Conservation (phyloP, 2,888 invertebrate genomes). For the Drosophila helvetica region DNA sequence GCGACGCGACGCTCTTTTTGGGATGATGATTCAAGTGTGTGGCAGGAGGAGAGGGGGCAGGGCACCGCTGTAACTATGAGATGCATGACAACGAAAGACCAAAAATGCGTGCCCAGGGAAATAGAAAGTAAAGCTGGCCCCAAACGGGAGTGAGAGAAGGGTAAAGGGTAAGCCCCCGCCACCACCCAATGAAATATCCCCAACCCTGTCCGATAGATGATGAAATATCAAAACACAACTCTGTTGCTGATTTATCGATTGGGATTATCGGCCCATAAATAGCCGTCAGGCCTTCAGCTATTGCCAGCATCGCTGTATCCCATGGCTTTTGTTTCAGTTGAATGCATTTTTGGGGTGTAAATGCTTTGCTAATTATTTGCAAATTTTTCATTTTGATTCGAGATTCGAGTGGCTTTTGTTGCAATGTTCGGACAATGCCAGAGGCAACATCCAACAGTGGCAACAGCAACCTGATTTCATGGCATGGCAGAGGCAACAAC, state of each 20-base stretch:
- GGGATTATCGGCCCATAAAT: conserved; percentile 6
- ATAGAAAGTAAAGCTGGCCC: conserved; percentile 57
- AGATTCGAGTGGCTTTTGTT: conserved; percentile 51
- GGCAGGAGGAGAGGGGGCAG: conserved; percentile 36
- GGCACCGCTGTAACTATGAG: conserved; percentile 69
- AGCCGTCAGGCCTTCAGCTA: conserved; percentile 3
- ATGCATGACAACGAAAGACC: conserved; percentile 70
- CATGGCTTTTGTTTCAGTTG: conserved; percentile 42
- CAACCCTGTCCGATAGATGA: background rate
- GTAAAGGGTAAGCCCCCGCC: background rate
- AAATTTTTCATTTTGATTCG: conserved; percentile 69
- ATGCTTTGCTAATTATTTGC: conserved; percentile 70
- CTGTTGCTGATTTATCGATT: conserved; percentile 24
- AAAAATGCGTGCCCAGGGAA: conserved; percentile 54
- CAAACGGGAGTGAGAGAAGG: background rate
- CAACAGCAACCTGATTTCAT: conserved; percentile 61
- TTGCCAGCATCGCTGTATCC: conserved; percentile 13
- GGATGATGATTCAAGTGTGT: conserved; percentile 16
- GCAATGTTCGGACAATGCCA: conserved; percentile 21
- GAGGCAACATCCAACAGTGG: conserved; percentile 57
- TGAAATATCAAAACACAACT: background rate
- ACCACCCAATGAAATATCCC: background rate
- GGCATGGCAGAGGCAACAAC: conserved; percentile 53
- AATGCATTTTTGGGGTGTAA: conserved; percentile 36
- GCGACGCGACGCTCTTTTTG: background rate